Conservation (phyloP, 2,113 vertebrate genomes). For the Xenus cinereus region DNA sequence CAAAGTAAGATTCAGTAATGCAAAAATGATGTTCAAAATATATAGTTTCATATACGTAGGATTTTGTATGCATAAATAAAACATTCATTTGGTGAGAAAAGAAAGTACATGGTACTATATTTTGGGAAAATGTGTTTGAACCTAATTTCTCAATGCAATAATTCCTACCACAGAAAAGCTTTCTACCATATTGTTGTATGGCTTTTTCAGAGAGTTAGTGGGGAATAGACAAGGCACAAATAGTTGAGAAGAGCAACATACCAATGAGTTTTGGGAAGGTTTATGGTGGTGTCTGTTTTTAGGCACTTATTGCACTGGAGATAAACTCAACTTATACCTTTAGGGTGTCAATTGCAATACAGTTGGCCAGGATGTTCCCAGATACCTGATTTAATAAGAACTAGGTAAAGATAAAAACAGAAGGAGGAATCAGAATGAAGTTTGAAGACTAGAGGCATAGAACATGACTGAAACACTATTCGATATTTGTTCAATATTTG, state of each 20-base stretch:
- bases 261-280: background rate
- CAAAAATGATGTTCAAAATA: background rate
- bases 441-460: background rate
- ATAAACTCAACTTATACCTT: background rate
- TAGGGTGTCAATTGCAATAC: background rate
- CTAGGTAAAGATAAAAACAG: constrained; percentile 1
- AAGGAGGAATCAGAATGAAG: background rate
- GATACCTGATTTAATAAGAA: background rate
- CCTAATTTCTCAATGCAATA: background rate
- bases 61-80: background rate
- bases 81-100: background rate
- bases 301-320: background rate
- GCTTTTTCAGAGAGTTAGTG: background rate
- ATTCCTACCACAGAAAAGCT: background rate
- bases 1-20: background rate
- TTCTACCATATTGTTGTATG: background rate
- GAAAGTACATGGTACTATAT: background rate
- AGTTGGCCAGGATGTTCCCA: background rate
- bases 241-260: background rate
- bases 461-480: background rate
- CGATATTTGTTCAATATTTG: constrained; percentile 3
- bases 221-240: background rate
- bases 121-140: background rate
- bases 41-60: background rate
- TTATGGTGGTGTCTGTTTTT: background rate